A percentile compares a stretch with the other conserved stretches of the same genome.
These are phyloP conservation scores for Boloria selene DNA, from an alignment of 2,888 invertebrate genomes.

Conservation along the genomic window DNA sequence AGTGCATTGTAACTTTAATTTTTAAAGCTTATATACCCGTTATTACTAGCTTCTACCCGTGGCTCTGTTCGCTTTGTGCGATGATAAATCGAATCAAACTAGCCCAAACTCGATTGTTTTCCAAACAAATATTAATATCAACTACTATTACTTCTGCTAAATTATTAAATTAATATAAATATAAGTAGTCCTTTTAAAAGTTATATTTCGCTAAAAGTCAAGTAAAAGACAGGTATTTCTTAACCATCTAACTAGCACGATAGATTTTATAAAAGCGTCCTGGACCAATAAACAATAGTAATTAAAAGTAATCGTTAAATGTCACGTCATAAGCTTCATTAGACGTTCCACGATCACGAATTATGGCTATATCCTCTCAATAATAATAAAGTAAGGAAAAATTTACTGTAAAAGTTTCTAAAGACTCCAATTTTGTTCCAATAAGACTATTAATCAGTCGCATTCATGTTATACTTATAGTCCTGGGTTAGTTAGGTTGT, in stretches of 20 bases:
- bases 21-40: neutral
- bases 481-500: no score
- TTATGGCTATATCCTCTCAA: conserved; percentile 14
- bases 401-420: neutral
- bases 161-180: no score
- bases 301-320: conserved; percentile 35
- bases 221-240: neutral
- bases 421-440: neutral
- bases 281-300: conserved; percentile 17
- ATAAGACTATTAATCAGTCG: conserved; percentile 2
- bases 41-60: neutral
- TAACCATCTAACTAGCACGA: conserved; percentile 10
- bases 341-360: conserved; percentile 31
- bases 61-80: no score
- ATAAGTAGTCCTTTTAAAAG: neutral
- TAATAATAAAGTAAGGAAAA: conserved; percentile 15
- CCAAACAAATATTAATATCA: no score
- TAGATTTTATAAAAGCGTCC: conserved; percentile 6
- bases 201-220: neutral
- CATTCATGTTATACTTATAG: neutral
- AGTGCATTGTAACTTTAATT: neutral
- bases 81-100: no score
- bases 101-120: no score
- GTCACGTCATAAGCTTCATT: conserved; percentile 35
- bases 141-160: no score